These are phyloP conservation scores for Myrmecophaga tridactyla DNA, from an alignment of 2,113 vertebrate species.

Conservation along the genomic window DNA sequence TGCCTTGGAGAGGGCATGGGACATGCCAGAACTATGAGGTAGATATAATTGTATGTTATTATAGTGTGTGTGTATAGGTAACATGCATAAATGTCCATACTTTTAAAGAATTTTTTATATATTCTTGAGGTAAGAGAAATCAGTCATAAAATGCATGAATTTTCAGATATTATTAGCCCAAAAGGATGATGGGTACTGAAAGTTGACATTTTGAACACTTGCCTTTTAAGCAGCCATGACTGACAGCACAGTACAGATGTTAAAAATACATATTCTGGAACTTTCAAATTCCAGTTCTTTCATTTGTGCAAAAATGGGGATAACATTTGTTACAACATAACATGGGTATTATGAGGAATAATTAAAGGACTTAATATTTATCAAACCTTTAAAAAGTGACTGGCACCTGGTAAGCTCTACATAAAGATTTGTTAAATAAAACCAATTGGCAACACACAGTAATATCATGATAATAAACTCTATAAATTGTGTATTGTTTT, in stretches of 20 bases:
- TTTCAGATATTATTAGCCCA: slow-evolving; percentile 16
- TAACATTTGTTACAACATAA: neutral
- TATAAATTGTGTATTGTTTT: neutral
- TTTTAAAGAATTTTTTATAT: slow-evolving; percentile 42
- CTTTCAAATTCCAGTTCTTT: neutral
- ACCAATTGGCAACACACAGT: neutral
- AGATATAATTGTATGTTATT: slow-evolving; percentile 17
- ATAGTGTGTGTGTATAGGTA: neutral
- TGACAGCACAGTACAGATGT: neutral
- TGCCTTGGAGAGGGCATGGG: neutral
- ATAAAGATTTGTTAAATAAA: slow-evolving; percentile 3
- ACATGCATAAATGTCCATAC: neutral
- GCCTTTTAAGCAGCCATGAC: slow-evolving; percentile 17
- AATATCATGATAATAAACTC: neutral
- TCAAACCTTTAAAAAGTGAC: neutral
- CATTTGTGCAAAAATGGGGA: neutral
- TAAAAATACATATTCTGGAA: neutral
- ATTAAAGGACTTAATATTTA: neutral
- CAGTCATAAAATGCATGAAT: slow-evolving; percentile 36
- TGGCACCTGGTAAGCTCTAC: neutral
- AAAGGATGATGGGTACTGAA: neutral
- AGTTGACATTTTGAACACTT: slow-evolving; percentile 28
- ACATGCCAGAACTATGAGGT: neutral
- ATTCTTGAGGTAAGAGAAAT: neutral
- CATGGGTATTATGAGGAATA: neutral